Evolutionary conservation across 2,797 vertebrate species (phyloP), one percentile per base, ranked within the genome.

Genomic region (Erithacus rubecula): DNA sequence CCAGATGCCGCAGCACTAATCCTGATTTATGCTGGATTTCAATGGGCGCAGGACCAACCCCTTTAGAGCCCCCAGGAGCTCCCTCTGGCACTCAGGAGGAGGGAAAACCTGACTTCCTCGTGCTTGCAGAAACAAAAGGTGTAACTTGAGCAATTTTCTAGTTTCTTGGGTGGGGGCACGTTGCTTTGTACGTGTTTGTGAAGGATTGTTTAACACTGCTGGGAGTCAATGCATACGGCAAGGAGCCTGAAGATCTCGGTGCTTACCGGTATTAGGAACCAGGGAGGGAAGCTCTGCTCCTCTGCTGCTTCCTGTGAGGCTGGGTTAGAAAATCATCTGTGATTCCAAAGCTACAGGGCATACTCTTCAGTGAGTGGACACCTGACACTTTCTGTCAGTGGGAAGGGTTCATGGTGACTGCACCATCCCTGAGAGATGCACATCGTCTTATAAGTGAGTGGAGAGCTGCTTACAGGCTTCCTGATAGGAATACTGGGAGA

Each of bases 21-120:
- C 94, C 95, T 96, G 90, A 96, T 96, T 95, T 95, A 94, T 88
- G 90, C 62, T 37, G 83, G 78, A 84, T 44, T 86, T 81, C 0
- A 0, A 37, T 0, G 1, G 60, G 88, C 0, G 1, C 3, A 10
- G 87, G 53, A 92, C 79, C 67, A 65, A 58, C 18, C 67, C 8
- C 41, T 29, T 14, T 1, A 14, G 15, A 75, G 76, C 56, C 43
- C 8, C 21, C 32, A 47, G 23, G 37, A 26, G 0, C 0, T 0
- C 41, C 64, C 3, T 1, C 41, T 68, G 77, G 9, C 1, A 2
- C 52, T 44, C 32, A 32, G 16, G 11, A 86, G n/a, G 9, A 85
- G 32, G 17, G 15, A 59, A 78, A 94, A 68, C 0, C 0, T 7
- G 37, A 70, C 34, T 20, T 82, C 53, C 43, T 83, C 3, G 1